A percentile compares a stretch with the other conserved stretches of the same genome.
Conservation (phyloP, 2,888 invertebrate species). For the Tenthredo amoena region DNA sequence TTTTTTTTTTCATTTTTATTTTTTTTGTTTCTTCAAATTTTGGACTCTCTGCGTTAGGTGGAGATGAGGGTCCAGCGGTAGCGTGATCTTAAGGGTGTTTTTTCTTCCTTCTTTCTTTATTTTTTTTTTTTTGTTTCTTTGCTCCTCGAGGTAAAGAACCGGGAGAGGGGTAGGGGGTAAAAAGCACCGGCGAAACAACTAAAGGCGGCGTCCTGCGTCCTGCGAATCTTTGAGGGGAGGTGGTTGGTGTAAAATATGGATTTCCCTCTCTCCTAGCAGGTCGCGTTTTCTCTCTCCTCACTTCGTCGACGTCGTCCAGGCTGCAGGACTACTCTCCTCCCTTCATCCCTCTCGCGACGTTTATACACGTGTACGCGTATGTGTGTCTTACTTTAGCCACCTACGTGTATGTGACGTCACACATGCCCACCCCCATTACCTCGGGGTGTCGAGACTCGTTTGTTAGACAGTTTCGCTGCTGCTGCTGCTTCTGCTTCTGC, state of each 20-base stretch:
- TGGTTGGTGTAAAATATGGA: conserved; percentile 76
- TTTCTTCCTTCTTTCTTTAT: background rate
- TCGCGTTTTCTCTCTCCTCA: conserved; percentile 53
- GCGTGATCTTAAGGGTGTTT: conserved; percentile 45
- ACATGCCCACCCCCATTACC: conserved; percentile 71
- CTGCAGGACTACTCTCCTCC: background rate
- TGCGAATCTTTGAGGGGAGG: conserved; percentile 56
- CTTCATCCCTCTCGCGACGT: background rate
- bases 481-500: background rate
- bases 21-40: background rate
- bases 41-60: background rate
- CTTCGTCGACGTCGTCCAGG: conserved; percentile 53
- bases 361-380: conserved; percentile 52
- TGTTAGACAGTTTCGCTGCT: conserved; percentile 66
- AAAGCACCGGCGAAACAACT: conserved; percentile 69
- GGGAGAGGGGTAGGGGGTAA: conserved; percentile 57
- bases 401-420: conserved; percentile 69
- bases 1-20: background rate
- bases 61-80: conserved; percentile 40
- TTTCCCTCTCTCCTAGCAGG: conserved; percentile 71
- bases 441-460: conserved; percentile 73
- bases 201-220: conserved; percentile 61
- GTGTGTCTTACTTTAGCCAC: conserved; percentile 55
- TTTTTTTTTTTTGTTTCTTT: no score
- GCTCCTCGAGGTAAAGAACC: conserved; percentile 53